Evolutionary conservation across 2,888 invertebrate species (phyloP).

Genomic region (Halictus quadricinctus): DNA sequence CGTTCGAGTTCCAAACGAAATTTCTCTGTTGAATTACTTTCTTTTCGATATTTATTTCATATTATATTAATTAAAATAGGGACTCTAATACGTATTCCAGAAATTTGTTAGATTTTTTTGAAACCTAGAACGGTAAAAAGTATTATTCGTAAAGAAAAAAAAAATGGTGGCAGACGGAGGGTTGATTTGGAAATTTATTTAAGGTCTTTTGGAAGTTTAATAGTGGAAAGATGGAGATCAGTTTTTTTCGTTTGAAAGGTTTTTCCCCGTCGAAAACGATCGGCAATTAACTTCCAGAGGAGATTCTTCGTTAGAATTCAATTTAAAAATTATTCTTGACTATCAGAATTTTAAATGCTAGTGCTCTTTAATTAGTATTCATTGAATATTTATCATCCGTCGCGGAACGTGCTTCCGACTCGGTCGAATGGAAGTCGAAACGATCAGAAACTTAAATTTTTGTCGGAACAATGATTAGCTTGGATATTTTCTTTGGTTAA

Average conservation of each 20-base stretch:
- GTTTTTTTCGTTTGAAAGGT: background rate
- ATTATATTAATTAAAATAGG: too few species aligned
- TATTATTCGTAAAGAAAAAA: too few species aligned
- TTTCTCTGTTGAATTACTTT: too few species aligned
- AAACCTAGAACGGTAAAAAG: too few species aligned
- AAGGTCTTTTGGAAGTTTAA: background rate
- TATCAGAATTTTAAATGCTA: constrained; percentile 2
- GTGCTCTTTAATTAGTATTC: constrained; percentile 8
- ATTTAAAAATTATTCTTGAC: background rate
- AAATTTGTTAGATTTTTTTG: too few species aligned
- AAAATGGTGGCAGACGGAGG: too few species aligned
- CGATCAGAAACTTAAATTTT: background rate
- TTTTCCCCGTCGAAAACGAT: background rate
- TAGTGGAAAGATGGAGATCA: background rate
- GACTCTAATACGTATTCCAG: too few species aligned
- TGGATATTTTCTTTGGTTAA: background rate
- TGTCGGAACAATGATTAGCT: background rate
- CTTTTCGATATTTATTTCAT: too few species aligned
- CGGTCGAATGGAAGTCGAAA: background rate
- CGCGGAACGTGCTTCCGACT: background rate
- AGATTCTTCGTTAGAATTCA: background rate
- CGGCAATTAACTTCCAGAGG: background rate
- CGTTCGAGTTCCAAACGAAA: too few species aligned
- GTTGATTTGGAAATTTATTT: too few species aligned
- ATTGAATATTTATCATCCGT: background rate